Evolutionary conservation across 2,888 invertebrate species (phyloP).

Genomic region (Gisinianus flammeolus): DNA sequence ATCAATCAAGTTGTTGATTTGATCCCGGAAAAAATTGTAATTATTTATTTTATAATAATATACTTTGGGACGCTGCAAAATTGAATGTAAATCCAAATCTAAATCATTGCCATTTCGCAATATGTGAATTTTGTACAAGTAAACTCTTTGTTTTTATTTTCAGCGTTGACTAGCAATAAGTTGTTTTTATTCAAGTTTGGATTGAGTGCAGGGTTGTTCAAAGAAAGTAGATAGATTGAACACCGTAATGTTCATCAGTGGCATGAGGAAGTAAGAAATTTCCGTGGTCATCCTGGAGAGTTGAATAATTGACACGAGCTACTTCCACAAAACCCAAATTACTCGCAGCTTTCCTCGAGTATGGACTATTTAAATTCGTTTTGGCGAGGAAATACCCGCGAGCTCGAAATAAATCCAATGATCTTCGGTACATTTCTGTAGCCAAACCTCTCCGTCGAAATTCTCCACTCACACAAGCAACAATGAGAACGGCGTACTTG

Average conservation of each 20-base stretch:
- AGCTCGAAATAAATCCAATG: not conserved
- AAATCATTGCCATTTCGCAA: too few relatives aligned
- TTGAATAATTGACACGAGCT: not conserved
- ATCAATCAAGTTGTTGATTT: too few relatives aligned
- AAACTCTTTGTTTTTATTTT: not conserved
- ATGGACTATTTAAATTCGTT: not conserved
- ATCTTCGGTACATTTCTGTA: conserved; percentile 5
- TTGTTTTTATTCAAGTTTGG: not conserved
- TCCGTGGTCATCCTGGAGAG: not conserved
- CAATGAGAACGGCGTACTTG: not conserved
- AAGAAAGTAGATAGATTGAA: not conserved
- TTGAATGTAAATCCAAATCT: too few relatives aligned
- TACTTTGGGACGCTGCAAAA: too few relatives aligned
- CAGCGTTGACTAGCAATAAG: not conserved
- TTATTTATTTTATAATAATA: too few relatives aligned
- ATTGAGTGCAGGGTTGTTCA: not conserved
- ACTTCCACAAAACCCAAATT: not conserved
- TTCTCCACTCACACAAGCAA: not conserved
- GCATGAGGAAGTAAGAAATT: not conserved
- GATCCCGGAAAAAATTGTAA: too few relatives aligned
- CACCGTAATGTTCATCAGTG: not conserved
- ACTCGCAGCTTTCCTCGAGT: not conserved
- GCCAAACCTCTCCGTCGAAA: not conserved
- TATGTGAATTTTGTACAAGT: not conserved
- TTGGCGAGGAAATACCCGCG: not conserved